phyloP scores from a whole-genome alignment of 2,113 vertebrate genomes.

The Nyctereutes procyonoides region DNA sequence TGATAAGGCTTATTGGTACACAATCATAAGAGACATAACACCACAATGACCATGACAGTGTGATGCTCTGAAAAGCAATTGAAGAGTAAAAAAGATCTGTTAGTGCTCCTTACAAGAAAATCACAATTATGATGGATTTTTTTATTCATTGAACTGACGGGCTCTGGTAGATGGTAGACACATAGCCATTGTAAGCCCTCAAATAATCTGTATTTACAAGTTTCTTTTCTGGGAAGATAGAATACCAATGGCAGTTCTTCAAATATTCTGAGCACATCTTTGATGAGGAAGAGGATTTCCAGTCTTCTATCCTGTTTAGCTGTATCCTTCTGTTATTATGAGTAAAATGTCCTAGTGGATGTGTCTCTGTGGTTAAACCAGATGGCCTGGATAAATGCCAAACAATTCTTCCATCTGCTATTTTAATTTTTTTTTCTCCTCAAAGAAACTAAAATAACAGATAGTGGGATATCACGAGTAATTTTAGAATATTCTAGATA shows the following conservation, averaged over 20 bases:
- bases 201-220: neutral
- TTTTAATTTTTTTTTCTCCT: neutral
- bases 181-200: neutral
- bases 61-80: neutral
- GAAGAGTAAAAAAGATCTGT: neutral
- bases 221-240: constrained; percentile 3
- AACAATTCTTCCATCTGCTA: neutral
- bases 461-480: neutral
- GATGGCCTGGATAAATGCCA: neutral
- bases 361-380: neutral
- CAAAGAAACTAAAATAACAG: constrained; percentile 22
- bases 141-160: neutral
- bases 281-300: neutral
- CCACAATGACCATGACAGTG: neutral
- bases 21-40: constrained; percentile 32
- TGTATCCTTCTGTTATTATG: neutral
- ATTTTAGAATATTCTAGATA: constrained; percentile 23
- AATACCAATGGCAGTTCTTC: neutral
- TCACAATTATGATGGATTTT: neutral
- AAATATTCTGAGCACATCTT: neutral
- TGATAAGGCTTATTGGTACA: neutral
- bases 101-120: neutral
- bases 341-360: neutral
- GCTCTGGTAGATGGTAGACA: constrained; percentile 46
- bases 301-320: neutral